These are phyloP conservation scores for Lepus europaeus DNA, from an alignment of 2,113 vertebrate species.

Conservation along the genomic window DNA sequence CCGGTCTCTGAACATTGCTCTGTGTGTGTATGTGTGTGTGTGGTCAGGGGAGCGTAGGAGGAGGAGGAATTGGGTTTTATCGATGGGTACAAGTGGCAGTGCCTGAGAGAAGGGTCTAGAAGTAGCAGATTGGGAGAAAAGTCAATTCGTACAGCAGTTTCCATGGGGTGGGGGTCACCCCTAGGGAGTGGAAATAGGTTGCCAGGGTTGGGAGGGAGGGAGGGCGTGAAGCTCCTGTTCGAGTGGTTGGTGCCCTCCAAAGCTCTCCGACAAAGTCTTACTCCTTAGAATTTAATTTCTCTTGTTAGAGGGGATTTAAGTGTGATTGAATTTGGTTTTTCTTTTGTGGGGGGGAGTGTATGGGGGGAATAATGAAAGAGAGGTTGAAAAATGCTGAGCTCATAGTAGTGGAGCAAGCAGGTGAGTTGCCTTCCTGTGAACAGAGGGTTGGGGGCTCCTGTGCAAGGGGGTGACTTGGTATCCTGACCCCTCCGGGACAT, in stretches of 20 bases:
- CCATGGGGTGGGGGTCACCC: accelerated
- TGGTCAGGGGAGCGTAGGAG: neutral
- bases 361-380: neutral
- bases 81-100: no score
- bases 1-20: neutral
- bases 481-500: neutral
- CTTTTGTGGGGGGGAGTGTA: neutral
- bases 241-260: neutral
- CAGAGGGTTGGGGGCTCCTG: neutral
- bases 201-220: neutral
- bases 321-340: constrained; percentile 17
- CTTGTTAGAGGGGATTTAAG: neutral
- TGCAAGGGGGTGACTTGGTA: neutral
- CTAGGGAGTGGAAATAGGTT: neutral
- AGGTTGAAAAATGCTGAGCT: neutral
- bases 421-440: neutral
- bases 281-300: constrained; percentile 16
- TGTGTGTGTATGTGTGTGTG: no score
- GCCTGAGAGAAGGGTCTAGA: neutral
- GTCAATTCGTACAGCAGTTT: accelerated
- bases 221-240: neutral
- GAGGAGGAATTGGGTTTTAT: neutral
- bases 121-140: neutral
- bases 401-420: neutral
- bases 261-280: neutral